Conservation (phyloP, 2,888 invertebrate species). For the Tetragonula carbonaria region DNA sequence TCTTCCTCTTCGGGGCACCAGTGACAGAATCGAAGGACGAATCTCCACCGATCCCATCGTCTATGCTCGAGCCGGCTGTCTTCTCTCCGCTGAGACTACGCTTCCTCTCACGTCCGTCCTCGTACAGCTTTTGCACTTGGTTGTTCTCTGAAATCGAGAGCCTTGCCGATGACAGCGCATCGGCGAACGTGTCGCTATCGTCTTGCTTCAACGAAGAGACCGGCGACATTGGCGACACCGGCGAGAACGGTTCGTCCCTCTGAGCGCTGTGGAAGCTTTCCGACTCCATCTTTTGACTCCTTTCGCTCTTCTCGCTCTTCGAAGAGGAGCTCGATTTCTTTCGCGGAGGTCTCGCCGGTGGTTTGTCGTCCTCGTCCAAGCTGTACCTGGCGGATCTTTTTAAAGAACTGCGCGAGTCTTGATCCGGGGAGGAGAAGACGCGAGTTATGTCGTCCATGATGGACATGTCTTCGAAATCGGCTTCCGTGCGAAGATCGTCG, state of each 20-base stretch:
- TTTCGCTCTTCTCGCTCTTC: slow-evolving; percentile 83
- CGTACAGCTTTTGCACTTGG: slow-evolving; percentile 53
- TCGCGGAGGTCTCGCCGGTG: slow-evolving; percentile 87
- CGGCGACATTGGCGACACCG: slow-evolving; percentile 60
- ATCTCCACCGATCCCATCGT: slow-evolving; percentile 84
- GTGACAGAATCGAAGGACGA: slow-evolving; percentile 77
- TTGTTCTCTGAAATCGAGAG: slow-evolving; percentile 65
- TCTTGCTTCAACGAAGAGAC: slow-evolving; percentile 73
- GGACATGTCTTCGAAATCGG: slow-evolving; percentile 94
- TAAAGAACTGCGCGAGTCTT: slow-evolving; percentile 59
- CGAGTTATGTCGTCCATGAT: slow-evolving; percentile 89
- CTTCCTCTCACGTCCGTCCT: slow-evolving; percentile 57
- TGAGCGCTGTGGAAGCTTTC: slow-evolving; percentile 82
- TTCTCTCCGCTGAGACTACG: slow-evolving; percentile 68
- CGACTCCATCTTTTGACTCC: slow-evolving; percentile 74
- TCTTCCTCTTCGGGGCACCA: slow-evolving; percentile 81
- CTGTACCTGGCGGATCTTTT: slow-evolving; percentile 57
- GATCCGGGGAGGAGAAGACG: slow-evolving; percentile 71
- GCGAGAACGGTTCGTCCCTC: slow-evolving; percentile 66
- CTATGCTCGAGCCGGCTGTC: slow-evolving; percentile 78
- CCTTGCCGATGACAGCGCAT: slow-evolving; percentile 76
- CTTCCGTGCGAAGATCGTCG: slow-evolving; percentile 93
- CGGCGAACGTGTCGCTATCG: slow-evolving; percentile 81
- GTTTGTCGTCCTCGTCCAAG: slow-evolving; percentile 85
- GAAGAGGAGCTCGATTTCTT: slow-evolving; percentile 86